These are phyloP conservation scores for Xestia sexstrigata DNA, from an alignment of 2,888 invertebrate genomes.

Conservation along the genomic window DNA sequence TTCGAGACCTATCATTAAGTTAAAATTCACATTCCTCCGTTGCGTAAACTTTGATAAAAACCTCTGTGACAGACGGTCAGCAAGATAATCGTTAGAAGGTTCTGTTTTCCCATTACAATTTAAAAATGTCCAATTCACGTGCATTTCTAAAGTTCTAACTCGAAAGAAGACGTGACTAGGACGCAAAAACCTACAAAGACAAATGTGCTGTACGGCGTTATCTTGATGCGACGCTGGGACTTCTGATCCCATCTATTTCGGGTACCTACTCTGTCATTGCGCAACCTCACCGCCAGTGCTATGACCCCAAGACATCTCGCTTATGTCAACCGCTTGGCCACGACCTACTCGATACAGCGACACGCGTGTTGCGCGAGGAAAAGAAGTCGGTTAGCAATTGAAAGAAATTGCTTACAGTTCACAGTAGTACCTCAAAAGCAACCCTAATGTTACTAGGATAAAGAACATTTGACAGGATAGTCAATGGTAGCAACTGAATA, in stretches of 20 bases:
- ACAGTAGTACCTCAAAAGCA: background rate
- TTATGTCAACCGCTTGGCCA: slow-evolving; percentile 31
- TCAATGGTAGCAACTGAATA: background rate
- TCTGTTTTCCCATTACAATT: background rate
- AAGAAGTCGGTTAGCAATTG: background rate
- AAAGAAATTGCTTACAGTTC: background rate
- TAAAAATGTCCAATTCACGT: background rate
- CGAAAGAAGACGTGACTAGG: background rate
- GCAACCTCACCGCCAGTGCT: slow-evolving; percentile 53
- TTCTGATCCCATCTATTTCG: slow-evolving; percentile 36
- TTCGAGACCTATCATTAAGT: background rate
- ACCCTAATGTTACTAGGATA: background rate
- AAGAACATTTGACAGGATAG: background rate
- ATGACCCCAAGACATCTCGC: slow-evolving; percentile 60
- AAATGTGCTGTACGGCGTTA: background rate
- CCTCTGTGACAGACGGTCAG: background rate
- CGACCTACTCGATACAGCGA: background rate
- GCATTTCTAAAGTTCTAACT: background rate
- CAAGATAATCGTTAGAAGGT: background rate
- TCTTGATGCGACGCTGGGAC: slow-evolving; percentile 1
- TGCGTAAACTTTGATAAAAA: background rate
- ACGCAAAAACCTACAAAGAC: background rate
- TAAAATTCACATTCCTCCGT: background rate
- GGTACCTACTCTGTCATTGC: slow-evolving; percentile 51
- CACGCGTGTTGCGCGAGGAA: background rate